phyloP scores from a whole-genome alignment of 2,113 vertebrate species.

The Sinocyclocheilus maitianheensis region DNA sequence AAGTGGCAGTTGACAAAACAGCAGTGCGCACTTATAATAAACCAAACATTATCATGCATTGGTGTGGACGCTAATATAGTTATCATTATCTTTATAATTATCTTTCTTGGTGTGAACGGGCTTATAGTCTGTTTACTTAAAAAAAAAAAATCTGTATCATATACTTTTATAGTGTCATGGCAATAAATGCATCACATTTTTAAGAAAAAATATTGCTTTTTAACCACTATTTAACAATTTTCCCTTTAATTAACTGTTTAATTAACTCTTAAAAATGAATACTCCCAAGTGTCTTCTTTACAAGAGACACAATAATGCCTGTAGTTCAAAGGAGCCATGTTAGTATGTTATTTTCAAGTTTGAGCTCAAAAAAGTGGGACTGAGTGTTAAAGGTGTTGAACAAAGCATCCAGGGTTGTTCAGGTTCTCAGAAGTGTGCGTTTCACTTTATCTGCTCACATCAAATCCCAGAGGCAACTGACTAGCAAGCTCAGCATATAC shows the following conservation, averaged over 20 bases:
- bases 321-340: not conserved
- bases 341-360: not conserved
- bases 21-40: too few relatives aligned
- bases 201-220: not conserved
- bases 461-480: not conserved
- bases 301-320: not conserved
- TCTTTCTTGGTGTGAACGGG: too few relatives aligned
- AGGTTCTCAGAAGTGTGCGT: not conserved
- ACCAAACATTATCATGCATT: too few relatives aligned
- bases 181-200: too few relatives aligned
- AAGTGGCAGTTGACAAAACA: too few relatives aligned
- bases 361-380: not conserved
- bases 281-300: not conserved
- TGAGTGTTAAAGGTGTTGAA: not conserved
- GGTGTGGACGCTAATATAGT: too few relatives aligned
- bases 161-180: too few relatives aligned
- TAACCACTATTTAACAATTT: not conserved
- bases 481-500: not conserved
- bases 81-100: too few relatives aligned
- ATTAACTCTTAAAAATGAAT: not conserved
- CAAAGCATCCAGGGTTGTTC: not conserved
- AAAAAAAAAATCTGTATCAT: too few relatives aligned
- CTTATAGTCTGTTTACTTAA: too few relatives aligned
- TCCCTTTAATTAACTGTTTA: not conserved
- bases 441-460: conserved; percentile 3